Base-by-base conservation (phyloP, 2,888 invertebrate species). In the Himalopsyche tibetana region DNA sequence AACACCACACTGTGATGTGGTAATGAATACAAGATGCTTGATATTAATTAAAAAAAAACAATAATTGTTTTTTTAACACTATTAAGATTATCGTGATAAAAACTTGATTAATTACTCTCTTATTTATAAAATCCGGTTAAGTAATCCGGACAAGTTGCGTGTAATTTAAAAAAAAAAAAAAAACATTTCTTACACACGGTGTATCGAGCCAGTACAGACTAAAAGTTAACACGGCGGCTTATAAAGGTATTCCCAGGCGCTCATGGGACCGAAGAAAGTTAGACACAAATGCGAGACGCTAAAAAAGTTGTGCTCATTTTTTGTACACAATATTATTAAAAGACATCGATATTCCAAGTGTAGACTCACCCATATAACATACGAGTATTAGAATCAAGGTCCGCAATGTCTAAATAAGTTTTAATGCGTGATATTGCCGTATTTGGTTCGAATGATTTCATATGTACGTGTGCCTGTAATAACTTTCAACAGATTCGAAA, bases 301-400 rank as follows among this genome's bases (percentile, higher is more conserved):
- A 79, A 85, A 85, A 85, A 69, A 85, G 74, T 82, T 82, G 85
- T 82, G 82, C 85, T 42, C 85, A 85, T 85, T 85, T 79, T 82
- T 82, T 56, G 19, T 63, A 19, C 28, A 9, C n/a, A 19, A 19
- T 28, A 63, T 63, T 63, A n/a, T 63, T 63, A n/a, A 63, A 63
- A 63, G 63, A 19, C 63, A 19, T 28, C 19, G 8, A 63, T 63
- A 63, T 19, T 19, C 19, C n/a, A 28, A 63, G 28, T 19, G 63
- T 63, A 63, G n/a, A 15, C 63, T 19, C 63, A 63, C 63, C 63
- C 63, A 63, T 63, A n/a, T 63, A 63, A 19, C 63, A 63, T 63
- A 19, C n/a, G 28, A 8, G 28, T 11, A 63, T n/a, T 63, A 63
- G 19, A 63, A 63, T 63, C 63, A 63, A 63, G 11, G 28, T 63